Conservation (phyloP, 2,888 invertebrate genomes). For the Parapristionchus giblindavisi region DNA sequence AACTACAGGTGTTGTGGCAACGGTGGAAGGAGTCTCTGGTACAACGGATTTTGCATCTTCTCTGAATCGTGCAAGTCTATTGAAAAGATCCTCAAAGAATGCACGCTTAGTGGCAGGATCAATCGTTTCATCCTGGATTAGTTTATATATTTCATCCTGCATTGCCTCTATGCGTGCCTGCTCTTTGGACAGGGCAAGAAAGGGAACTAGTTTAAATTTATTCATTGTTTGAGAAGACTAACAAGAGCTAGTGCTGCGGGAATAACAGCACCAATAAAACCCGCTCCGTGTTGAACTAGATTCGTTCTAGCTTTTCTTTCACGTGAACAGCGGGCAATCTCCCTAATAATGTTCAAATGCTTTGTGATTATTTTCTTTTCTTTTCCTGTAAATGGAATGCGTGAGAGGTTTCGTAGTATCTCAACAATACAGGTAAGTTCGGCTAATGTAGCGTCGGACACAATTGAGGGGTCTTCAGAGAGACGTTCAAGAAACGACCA, state of each 20-base stretch:
- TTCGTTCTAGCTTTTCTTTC: neutral
- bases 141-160: neutral
- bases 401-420: neutral
- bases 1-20: too few relatives aligned
- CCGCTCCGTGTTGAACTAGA: slow-evolving; percentile 9
- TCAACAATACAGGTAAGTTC: slow-evolving; percentile 5
- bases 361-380: neutral
- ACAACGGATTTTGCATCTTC: too few relatives aligned
- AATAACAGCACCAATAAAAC: neutral
- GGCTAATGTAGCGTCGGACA: neutral
- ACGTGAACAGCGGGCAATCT: neutral
- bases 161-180: neutral
- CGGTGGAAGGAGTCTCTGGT: too few relatives aligned
- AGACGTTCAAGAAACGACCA: slow-evolving; percentile 16
- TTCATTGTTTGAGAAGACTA: neutral
- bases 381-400: neutral
- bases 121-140: neutral
- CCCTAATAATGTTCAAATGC: neutral
- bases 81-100: neutral
- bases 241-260: slow-evolving; percentile 8
- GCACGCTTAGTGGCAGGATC: neutral
- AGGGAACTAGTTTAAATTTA: slow-evolving; percentile 7
- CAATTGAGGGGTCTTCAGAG: neutral
- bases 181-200: slow-evolving; percentile 2
- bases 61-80: neutral